phyloP scores from a whole-genome alignment of 2,113 vertebrate genomes.

The Columba janthina region DNA sequence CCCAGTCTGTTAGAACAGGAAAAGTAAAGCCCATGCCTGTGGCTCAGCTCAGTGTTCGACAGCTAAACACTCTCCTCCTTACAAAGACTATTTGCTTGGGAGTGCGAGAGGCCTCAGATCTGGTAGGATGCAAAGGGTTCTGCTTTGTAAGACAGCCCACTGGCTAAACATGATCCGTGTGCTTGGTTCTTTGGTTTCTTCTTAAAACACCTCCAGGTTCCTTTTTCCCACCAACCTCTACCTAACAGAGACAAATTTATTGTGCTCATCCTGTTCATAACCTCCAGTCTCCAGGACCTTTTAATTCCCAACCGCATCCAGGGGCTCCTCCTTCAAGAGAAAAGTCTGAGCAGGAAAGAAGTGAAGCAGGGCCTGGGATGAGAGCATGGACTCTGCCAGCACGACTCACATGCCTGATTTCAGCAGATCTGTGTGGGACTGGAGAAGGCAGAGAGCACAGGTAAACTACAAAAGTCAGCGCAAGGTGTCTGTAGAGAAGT shows the following conservation, averaged over 20 bases:
- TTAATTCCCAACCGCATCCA: neutral
- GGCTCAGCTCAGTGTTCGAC: neutral
- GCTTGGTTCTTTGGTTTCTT: neutral
- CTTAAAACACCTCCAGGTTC: neutral
- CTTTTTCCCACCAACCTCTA: neutral
- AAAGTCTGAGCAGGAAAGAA: neutral
- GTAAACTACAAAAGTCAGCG: neutral
- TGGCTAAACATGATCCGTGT: fast-evolving
- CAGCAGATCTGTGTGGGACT: neutral
- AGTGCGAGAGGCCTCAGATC: neutral
- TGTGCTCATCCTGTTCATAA: neutral
- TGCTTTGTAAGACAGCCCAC: neutral
- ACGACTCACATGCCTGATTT: neutral
- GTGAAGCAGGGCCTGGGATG: neutral
- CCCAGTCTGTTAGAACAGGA: neutral
- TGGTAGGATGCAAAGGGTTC: neutral
- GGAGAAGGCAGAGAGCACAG: neutral
- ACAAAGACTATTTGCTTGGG: neutral
- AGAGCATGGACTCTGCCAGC: neutral
- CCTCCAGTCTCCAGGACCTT: neutral
- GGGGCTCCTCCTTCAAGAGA: neutral
- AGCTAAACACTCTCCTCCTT: neutral
- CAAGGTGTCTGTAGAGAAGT: neutral
- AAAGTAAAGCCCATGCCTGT: neutral
- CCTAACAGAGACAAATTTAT: neutral